Percentiles rank a stretch among this genome's conserved stretches.
Evolutionary conservation across 2,113 vertebrate genomes (phyloP).

Genomic region (Thoracochromis brauschi): DNA sequence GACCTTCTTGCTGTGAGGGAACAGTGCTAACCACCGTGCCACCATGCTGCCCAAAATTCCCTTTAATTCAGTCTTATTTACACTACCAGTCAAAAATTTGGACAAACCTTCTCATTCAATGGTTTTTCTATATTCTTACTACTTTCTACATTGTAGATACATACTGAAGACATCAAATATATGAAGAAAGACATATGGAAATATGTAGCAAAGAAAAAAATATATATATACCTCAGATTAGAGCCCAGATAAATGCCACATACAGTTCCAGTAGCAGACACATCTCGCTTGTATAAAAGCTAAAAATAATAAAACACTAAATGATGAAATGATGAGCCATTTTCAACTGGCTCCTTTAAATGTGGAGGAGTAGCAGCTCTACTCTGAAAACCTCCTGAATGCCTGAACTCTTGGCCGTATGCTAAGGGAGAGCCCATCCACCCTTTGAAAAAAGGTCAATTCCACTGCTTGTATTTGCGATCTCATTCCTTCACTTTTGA

Average conservation of each 20-base stretch:
- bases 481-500: neutral
- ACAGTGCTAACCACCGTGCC: neutral
- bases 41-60: neutral
- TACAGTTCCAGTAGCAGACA: too few species aligned
- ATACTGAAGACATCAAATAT: neutral
- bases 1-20: neutral
- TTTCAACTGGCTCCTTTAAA: neutral
- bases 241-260: too few species aligned
- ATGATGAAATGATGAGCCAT: too few species aligned
- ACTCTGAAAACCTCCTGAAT: neutral
- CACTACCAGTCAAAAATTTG: neutral
- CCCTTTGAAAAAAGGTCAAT: neutral
- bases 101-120: neutral
- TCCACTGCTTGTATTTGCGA: neutral
- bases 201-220: too few species aligned
- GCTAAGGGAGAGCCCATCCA: neutral
- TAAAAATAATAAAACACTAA: too few species aligned
- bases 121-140: neutral
- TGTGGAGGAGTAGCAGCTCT: neutral
- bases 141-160: neutral
- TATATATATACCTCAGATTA: too few species aligned
- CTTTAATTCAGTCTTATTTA: neutral
- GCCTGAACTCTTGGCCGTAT: neutral
- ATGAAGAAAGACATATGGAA: neutral
- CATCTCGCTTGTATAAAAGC: too few species aligned